Percentiles rank a stretch among this genome's conserved stretches.
These are phyloP conservation scores for Eulemur rubriventer DNA, from an alignment of 2,797 vertebrate species.

Conservation along the genomic window DNA sequence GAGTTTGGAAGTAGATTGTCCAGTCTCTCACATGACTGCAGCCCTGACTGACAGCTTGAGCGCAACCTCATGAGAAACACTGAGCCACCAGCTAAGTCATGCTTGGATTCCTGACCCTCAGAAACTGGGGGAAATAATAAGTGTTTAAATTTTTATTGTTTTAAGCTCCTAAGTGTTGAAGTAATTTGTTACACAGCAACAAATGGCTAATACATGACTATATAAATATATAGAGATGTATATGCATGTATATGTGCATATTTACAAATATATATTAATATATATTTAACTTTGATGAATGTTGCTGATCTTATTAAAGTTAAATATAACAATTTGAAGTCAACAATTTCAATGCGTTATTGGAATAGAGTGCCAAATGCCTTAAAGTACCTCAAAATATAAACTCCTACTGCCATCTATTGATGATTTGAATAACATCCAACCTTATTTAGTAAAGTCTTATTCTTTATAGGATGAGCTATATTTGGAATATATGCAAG, in stretches of 20 bases:
- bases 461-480: not conserved
- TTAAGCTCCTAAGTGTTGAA: not conserved
- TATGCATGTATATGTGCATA: not conserved
- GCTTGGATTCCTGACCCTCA: not conserved
- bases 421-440: not conserved
- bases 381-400: not conserved
- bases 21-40: too few relatives aligned
- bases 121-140: not conserved
- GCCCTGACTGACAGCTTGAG: not conserved
- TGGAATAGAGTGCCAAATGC: not conserved
- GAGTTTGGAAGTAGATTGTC: not conserved
- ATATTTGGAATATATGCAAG: not conserved
- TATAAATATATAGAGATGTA: not conserved
- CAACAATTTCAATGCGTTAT: not conserved
- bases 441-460: not conserved
- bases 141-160: not conserved
- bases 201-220: not conserved
- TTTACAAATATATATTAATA: not conserved
- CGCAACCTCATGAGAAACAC: not conserved
- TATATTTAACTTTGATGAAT: not conserved
- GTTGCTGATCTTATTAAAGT: not conserved
- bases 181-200: not conserved
- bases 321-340: not conserved
- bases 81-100: not conserved
- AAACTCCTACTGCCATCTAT: conserved; percentile 53